Conservation (phyloP, 92 coral and sea anemone genomes). For the Metridium senile region DNA sequence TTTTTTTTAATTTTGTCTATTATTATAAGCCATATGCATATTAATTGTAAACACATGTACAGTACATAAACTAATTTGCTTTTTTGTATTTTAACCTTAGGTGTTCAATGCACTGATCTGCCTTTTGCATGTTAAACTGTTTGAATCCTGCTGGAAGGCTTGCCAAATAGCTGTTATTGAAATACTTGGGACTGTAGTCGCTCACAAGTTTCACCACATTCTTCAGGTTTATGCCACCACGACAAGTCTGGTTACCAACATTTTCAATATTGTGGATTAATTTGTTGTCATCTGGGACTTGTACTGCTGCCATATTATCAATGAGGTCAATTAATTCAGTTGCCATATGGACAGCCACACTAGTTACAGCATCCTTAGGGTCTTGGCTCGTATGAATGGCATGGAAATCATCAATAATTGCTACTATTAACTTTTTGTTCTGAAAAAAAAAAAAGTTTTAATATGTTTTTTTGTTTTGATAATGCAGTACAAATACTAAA, state of each 20-base stretch:
- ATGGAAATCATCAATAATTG: slow-evolving; percentile 58
- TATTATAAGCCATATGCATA: background rate
- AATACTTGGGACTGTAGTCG: background rate
- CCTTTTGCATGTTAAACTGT: slow-evolving; percentile 30
- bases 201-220: background rate
- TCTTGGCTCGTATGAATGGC: slow-evolving; percentile 55
- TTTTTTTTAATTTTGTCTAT: background rate
- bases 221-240: slow-evolving; percentile 23
- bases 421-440: slow-evolving; percentile 37
- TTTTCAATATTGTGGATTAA: background rate
- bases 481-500: background rate
- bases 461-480: background rate
- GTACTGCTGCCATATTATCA: slow-evolving; percentile 22
- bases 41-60: no score
- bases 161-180: slow-evolving; percentile 10
- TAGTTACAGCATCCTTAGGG: slow-evolving; percentile 42
- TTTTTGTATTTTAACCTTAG: slow-evolving; percentile 34
- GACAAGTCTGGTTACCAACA: slow-evolving; percentile 12
- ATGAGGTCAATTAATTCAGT: slow-evolving; percentile 41
- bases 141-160: background rate
- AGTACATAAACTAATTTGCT: no score
- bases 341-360: slow-evolving; percentile 50
- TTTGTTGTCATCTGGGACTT: slow-evolving; percentile 1
- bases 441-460: background rate
- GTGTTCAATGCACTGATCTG: slow-evolving; percentile 31